Percentiles rank a stretch among this genome's conserved stretches.
phyloP scores from a whole-genome alignment of 2,113 vertebrate genomes.

The Hippolais icterina region DNA sequence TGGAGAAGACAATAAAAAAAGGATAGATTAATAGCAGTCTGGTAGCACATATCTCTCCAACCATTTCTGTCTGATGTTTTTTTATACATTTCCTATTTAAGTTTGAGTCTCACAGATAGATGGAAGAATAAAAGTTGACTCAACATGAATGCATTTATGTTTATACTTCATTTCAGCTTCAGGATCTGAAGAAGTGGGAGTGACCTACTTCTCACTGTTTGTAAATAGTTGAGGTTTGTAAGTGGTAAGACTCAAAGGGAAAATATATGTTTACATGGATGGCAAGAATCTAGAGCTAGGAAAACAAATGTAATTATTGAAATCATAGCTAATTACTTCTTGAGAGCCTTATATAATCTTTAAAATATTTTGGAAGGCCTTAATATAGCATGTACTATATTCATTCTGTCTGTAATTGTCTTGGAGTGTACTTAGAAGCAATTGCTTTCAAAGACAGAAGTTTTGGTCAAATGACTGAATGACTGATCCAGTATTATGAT shows the following conservation, averaged over 20 bases:
- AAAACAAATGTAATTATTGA: background rate
- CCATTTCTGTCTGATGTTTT: background rate
- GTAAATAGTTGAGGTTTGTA: constrained; percentile 43
- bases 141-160: constrained; percentile 13
- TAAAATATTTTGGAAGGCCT: background rate
- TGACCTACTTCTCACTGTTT: constrained; percentile 59
- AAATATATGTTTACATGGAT: constrained; percentile 2
- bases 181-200: constrained; percentile 42
- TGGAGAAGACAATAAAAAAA: background rate
- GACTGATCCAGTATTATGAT: background rate
- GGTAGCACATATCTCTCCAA: background rate
- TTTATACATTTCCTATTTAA: background rate
- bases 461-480: background rate
- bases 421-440: background rate
- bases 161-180: constrained; percentile 1
- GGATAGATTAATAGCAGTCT: background rate
- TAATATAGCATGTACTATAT: background rate
- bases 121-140: constrained; percentile 20
- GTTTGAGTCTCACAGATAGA: background rate
- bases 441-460: background rate
- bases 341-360: background rate
- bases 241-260: background rate
- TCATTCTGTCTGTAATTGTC: background rate
- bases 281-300: background rate
- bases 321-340: background rate